A percentile compares a stretch with the other conserved stretches of the same genome.
These are phyloP conservation scores for Calyptomena viridis DNA, from an alignment of 2,113 vertebrate genomes.

Conservation along the genomic window DNA sequence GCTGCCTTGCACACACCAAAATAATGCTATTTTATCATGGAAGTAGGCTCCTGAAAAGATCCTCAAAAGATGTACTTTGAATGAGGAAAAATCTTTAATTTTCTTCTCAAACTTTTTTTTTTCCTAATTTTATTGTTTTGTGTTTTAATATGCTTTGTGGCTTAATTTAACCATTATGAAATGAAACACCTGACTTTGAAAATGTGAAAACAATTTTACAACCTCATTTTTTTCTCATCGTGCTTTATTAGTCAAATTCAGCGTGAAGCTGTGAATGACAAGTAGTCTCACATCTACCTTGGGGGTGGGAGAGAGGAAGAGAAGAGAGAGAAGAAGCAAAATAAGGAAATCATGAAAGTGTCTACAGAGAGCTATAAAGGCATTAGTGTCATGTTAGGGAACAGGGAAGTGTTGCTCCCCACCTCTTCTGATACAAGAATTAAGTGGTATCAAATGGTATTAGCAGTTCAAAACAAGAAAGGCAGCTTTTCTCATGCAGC, in stretches of 20 bases:
- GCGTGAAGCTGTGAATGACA: constrained; percentile 14
- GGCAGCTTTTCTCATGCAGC: not conserved
- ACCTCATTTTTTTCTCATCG: not conserved
- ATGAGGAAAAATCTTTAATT: not conserved
- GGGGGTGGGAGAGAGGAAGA: not conserved
- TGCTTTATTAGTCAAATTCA: constrained; percentile 1
- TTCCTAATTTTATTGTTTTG: not conserved
- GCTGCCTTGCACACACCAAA: not conserved
- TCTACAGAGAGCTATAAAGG: not conserved
- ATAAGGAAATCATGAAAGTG: not conserved
- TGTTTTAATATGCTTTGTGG: not conserved
- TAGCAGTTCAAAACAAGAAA: not conserved
- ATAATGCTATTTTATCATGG: not conserved
- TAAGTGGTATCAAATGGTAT: not conserved
- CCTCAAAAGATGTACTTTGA: not conserved
- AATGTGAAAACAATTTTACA: constrained; percentile 7
- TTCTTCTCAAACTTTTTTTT: not conserved
- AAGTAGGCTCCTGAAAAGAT: not conserved
- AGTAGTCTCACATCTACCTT: not conserved
- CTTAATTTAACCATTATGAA: not conserved
- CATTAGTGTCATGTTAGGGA: not conserved
- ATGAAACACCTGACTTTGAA: constrained; percentile 3
- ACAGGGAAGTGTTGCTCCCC: not conserved
- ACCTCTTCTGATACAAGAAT: not conserved
- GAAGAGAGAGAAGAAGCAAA: not conserved